Base-by-base conservation (phyloP, 2,113 vertebrate species). In the Myrmophylax atrothorax region DNA sequence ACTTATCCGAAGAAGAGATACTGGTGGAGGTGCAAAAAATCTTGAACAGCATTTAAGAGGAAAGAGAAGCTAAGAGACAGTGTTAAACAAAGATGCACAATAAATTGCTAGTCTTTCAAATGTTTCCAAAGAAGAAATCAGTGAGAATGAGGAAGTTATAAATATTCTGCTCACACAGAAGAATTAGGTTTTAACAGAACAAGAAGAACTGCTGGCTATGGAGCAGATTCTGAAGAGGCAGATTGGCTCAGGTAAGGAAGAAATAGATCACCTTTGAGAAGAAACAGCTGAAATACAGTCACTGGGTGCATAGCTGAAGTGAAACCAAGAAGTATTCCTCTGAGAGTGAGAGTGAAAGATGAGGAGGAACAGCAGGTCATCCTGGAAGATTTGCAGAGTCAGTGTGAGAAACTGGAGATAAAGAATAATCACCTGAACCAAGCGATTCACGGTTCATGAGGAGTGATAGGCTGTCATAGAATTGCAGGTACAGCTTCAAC, bases 351-450 rank as follows among this genome's bases (percentile, higher is more conserved):
- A 99, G 99, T 2, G 99, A 99, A 97, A 89, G 99, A 99, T 38
- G 99, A 99, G 83, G 99, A 99, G 86, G 99, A 99, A 89, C 98
- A 99, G 70, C 99, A 99, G 98, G 97, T 99, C 95, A 99, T 99
- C 78, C 96, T 99, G 93, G 98, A 99, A 92, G 99, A 99, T 68
- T 95, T 99, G 60, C 99, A 99, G 97, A 98, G 99, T 49, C 99
- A 99, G 97, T 99, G 99, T 1, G 99, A 99, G 87, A 99, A 99
- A 93, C 97, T 99, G 33, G 99, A 99, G 99, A 99, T 99, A 88
- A 99, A 99, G 97, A 99, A 99, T 98, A 99, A 99, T 77, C 99
- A 99, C 96, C 97, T 99, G 97, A 99, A 99, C 97, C 99, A 99
- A 95, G 99, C 99, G 23, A 99, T 99, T 94, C 99, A 99, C 0